phyloP scores from a whole-genome alignment of 2,888 invertebrate species.

The Cerastoderma edule region DNA sequence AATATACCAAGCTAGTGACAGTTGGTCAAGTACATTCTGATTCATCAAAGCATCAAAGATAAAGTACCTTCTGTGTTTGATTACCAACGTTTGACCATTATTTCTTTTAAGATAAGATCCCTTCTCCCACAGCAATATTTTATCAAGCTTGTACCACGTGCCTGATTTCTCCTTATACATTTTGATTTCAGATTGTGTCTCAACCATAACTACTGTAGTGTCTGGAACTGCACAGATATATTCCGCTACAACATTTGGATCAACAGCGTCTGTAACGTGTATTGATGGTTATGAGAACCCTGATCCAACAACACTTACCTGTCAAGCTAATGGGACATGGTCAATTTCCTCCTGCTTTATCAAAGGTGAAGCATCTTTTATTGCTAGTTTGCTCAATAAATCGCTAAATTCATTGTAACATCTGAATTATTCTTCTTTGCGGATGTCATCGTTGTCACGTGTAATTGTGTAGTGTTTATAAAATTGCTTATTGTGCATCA shows the following conservation, averaged over 20 bases:
- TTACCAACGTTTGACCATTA: no score
- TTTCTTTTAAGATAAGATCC: no score
- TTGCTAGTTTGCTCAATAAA: neutral
- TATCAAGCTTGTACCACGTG: no score
- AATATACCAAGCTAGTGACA: no score
- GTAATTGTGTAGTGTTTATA: neutral
- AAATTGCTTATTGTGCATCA: neutral
- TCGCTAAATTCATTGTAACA: neutral
- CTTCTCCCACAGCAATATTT: no score
- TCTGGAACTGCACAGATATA: constrained; percentile 2
- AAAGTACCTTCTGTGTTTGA: no score
- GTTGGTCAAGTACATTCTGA: no score
- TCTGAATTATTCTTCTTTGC: neutral
- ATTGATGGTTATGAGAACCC: neutral
- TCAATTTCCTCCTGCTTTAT: neutral
- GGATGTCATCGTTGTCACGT: neutral
- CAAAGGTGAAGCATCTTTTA: neutral
- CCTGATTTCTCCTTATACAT: no score
- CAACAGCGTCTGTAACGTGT: constrained; percentile 8
- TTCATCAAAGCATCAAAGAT: no score
- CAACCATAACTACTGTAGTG: no score
- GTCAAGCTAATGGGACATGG: constrained; percentile 2
- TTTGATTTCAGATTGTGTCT: no score
- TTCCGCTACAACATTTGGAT: neutral
- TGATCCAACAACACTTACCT: neutral